Evolutionary conservation across 2,113 vertebrate species (phyloP).

Genomic region (Cavia porcellus): DNA sequence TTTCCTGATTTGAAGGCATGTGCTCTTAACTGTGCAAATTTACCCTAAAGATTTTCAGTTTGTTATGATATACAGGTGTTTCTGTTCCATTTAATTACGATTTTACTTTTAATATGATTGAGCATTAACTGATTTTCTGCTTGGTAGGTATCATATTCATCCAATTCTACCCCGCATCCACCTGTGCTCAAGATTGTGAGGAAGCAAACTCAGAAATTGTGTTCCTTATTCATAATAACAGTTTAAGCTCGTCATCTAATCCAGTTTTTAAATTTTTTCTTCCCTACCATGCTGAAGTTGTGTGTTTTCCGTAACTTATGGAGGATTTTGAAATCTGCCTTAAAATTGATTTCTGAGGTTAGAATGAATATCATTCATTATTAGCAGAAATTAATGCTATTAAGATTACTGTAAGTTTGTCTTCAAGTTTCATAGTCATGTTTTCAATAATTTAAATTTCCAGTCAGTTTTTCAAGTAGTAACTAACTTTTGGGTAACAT

Average conservation of each 20-base stretch:
- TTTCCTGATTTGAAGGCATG: neutral
- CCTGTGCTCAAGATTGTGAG: neutral
- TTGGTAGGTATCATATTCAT: neutral
- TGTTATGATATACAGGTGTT: neutral
- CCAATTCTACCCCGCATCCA: neutral
- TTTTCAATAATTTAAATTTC: conserved; percentile 34
- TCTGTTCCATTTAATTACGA: neutral
- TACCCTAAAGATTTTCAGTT: neutral
- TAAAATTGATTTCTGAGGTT: conserved; percentile 24
- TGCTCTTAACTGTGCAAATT: neutral
- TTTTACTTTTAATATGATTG: neutral
- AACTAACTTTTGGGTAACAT: neutral
- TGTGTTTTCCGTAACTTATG: neutral
- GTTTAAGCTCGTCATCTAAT: neutral
- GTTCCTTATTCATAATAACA: neutral
- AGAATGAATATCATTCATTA: neutral
- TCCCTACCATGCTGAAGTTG: neutral
- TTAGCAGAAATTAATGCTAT: neutral
- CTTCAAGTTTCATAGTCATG: neutral
- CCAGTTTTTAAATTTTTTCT: neutral
- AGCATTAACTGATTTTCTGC: neutral
- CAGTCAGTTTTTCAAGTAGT: neutral
- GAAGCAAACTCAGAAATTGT: neutral
- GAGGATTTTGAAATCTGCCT: neutral
- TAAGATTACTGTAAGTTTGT: neutral